Conservation (phyloP, 2,888 invertebrate species). For the Drosophila anomelani region DNA sequence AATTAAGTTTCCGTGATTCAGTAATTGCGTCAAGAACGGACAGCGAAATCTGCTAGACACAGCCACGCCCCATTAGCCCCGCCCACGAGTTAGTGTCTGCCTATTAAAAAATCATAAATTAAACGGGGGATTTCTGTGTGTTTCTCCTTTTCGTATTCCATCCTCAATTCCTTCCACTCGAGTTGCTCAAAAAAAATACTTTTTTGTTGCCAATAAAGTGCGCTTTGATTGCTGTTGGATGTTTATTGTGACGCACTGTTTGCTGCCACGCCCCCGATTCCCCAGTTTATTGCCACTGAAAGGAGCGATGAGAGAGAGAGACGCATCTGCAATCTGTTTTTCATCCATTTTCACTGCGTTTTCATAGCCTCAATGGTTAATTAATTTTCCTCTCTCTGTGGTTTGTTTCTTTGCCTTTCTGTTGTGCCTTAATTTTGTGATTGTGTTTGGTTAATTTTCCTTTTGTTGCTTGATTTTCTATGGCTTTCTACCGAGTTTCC, state of each 20-base stretch:
- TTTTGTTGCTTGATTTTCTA: neutral
- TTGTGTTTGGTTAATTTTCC: conserved; percentile 25
- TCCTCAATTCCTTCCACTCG: conserved; percentile 4
- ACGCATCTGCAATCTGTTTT: conserved; percentile 18
- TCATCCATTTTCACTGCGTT: conserved; percentile 35
- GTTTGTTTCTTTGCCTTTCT: neutral
- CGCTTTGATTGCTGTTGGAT: conserved; percentile 35
- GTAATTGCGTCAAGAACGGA: conserved; percentile 39
- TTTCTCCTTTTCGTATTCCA: neutral
- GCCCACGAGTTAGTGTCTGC: conserved; percentile 22
- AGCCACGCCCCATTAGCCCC: conserved; percentile 29
- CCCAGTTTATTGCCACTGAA: conserved; percentile 7
- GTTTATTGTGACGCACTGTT: conserved; percentile 23
- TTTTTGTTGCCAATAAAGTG: conserved; percentile 35
- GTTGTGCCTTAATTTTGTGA: conserved; percentile 3
- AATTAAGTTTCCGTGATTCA: conserved; percentile 38
- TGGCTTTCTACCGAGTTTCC: neutral
- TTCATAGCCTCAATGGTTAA: conserved; percentile 30
- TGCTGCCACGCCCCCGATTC: conserved; percentile 2
- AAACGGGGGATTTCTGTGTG: conserved; percentile 2
- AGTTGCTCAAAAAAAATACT: neutral
- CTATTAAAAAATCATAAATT: conserved; percentile 44
- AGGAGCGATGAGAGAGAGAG: neutral
- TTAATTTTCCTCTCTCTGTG: conserved; percentile 25
- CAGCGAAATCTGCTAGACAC: conserved; percentile 13